Evolutionary conservation across 2,888 invertebrate species (phyloP).

Genomic region (Drepanosiphum platanoidis): DNA sequence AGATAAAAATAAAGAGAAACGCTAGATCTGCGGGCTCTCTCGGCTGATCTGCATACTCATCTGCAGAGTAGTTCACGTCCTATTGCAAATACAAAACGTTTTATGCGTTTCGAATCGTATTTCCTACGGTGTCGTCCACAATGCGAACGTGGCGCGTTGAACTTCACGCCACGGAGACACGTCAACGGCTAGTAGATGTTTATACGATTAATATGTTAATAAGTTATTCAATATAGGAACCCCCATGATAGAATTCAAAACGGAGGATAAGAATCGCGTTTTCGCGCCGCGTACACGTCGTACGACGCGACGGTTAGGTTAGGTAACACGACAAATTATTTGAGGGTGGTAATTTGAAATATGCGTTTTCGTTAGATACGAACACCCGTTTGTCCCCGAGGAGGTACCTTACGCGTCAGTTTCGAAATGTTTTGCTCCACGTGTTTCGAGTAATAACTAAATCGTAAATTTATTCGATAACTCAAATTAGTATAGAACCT

Average conservation of each 20-base stretch:
- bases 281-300: background rate
- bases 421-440: too few relatives aligned
- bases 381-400: too few relatives aligned
- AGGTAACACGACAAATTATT: background rate
- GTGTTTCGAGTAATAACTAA: too few relatives aligned
- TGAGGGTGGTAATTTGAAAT: background rate
- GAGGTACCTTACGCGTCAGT: too few relatives aligned
- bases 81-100: conserved; percentile 7
- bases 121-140: background rate
- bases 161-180: background rate
- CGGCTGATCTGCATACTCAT: conserved; percentile 15
- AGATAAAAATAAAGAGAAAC: too few relatives aligned
- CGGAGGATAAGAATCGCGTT: background rate
- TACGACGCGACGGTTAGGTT: too few relatives aligned
- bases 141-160: background rate
- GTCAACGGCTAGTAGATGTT: background rate
- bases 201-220: background rate
- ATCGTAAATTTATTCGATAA: too few relatives aligned
- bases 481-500: too few relatives aligned
- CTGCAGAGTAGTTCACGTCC: background rate
- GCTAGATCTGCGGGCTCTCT: conserved; percentile 19
- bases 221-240: background rate
- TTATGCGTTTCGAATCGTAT: background rate
- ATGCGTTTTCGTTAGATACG: too few relatives aligned
- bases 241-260: background rate